Evolutionary conservation across 2,113 vertebrate genomes (phyloP).

Genomic region (Oxyura jamaicensis): DNA sequence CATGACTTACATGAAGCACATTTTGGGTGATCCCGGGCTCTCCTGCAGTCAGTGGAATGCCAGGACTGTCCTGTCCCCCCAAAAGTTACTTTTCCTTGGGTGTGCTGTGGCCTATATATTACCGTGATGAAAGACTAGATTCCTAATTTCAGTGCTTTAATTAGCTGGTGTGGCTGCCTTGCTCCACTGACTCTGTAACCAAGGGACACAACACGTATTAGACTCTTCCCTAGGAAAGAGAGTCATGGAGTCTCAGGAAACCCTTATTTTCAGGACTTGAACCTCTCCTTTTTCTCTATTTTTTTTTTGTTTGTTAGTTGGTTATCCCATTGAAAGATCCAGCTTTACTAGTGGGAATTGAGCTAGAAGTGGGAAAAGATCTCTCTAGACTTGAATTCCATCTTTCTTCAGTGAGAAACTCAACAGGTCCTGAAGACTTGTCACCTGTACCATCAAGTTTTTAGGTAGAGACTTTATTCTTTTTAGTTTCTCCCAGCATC

Average conservation of each 20-base stretch:
- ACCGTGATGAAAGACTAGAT: not conserved
- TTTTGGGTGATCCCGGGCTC: not conserved
- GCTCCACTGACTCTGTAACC: not conserved
- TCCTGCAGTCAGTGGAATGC: not conserved
- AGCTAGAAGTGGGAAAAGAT: not conserved
- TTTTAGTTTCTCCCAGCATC: not conserved
- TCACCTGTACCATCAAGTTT: not conserved
- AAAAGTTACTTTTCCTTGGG: not conserved
- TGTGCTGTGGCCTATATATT: not conserved
- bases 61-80: not conserved
- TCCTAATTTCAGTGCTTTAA: not conserved
- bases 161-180: no score
- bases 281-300: not conserved
- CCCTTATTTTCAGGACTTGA: not conserved
- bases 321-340: no score
- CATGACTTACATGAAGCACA: rapidly evolving
- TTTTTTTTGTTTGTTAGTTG: not conserved
- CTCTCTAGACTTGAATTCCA: not conserved
- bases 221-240: not conserved
- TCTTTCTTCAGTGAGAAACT: not conserved
- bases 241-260: not conserved
- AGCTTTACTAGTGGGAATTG: not conserved
- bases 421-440: not conserved
- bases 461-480: not conserved
- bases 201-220: no score